These are phyloP conservation scores for Choloepus hoffmanni DNA, from an alignment of 2,113 vertebrate species.

Conservation along the genomic window DNA sequence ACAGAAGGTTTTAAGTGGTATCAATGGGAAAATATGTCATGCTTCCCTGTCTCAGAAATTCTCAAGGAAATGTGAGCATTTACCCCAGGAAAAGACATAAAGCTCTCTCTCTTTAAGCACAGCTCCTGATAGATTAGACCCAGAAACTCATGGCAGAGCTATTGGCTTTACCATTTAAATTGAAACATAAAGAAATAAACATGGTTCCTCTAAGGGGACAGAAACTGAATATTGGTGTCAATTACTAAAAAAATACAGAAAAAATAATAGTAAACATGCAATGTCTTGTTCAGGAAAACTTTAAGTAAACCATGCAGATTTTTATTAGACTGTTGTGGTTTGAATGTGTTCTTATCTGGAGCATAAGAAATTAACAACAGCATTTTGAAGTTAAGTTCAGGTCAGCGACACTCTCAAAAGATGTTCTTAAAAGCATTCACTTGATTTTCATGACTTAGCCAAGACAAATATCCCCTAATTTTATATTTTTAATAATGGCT, in stretches of 20 bases:
- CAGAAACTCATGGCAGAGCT: background rate
- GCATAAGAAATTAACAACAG: too few species aligned
- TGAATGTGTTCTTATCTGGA: background rate
- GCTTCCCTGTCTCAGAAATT: background rate
- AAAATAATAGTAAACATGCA: too few species aligned
- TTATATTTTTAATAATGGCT: background rate
- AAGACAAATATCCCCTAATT: background rate
- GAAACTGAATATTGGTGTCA: too few species aligned
- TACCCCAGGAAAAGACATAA: background rate
- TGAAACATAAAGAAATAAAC: background rate
- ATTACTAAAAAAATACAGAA: background rate
- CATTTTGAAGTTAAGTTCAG: too few species aligned
- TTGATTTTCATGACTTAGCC: background rate
- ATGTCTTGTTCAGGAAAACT: background rate
- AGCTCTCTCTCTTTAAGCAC: background rate
- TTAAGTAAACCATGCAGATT: too few species aligned
- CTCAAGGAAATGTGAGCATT: background rate
- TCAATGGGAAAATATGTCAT: background rate
- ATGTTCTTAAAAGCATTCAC: background rate
- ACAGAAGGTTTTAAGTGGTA: background rate
- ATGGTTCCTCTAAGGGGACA: background rate
- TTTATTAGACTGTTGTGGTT: background rate
- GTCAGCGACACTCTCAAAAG: too few species aligned
- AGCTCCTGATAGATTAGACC: background rate
- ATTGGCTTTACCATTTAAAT: background rate